Evolutionary conservation across 2,888 invertebrate species (phyloP), one percentile per base, ranked within the genome.

Genomic region (Stenodera caucasica): DNA sequence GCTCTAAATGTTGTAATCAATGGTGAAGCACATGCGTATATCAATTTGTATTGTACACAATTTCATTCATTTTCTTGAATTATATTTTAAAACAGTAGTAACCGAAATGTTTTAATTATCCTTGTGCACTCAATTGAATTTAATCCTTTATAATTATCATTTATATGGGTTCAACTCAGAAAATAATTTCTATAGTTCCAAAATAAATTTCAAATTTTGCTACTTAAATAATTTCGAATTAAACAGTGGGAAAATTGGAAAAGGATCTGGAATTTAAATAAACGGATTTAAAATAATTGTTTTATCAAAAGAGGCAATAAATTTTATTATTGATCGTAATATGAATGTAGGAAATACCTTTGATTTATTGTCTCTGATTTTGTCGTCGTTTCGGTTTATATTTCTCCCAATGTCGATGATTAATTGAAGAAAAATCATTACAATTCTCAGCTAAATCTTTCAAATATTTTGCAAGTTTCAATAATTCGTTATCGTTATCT

Each of bases 361-460:
- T n/a, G 32, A 21, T 21, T 60, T 60, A 60, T 21, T 60, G 61
- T 45, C 57, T 37, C 14, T 58, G 57, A 18, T 54, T 37, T 30
- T 60, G 54, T 57, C 71, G 64, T 55, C 70, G 72, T 64, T 81
- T 82, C 0, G 85, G 85, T 73, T 84, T 86, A 65, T 89, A 92
- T 74, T 87, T 89, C 79, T 96, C 94, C 98, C 98, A 98, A 72
- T 93, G 89, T 72, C 88, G 89, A 78, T 98, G 98, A 75, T 97
- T 94, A 0, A 98, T 82, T 1, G 83, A 82, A 56, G 90, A 87
- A 70, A 97, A 93, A 76, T 97, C 96, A 21, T 90, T 89, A 68
- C 88, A 88, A 63, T 91, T 80, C 56, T 84, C 81, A 0, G 96
- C 92, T 67, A 98, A 94, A 66, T 90, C 88, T 68, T 88, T 89